Evolutionary conservation across 2,888 invertebrate species (phyloP).

Genomic region (Congeria kusceri): DNA sequence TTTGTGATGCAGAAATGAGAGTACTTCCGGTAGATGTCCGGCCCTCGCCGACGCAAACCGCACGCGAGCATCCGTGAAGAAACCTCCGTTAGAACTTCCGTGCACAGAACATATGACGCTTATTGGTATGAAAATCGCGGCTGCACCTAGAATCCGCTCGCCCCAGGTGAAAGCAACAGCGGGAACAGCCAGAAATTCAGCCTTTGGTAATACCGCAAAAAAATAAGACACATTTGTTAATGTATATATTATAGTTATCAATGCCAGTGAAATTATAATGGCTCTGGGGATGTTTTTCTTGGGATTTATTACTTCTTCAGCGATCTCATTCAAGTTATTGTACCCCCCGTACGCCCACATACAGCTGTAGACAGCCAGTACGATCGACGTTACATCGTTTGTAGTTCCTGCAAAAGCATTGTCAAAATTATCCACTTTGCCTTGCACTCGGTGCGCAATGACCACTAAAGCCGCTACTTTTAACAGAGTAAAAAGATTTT

Average conservation of each 20-base stretch:
- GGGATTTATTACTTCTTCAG: constrained; percentile 54
- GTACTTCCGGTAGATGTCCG: constrained; percentile 62
- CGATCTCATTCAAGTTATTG: constrained; percentile 67
- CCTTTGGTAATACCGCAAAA: constrained; percentile 40
- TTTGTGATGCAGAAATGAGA: constrained; percentile 54
- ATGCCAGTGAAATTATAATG: constrained; percentile 41
- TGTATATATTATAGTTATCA: constrained; percentile 49
- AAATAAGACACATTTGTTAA: constrained; percentile 56
- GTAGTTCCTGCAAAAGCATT: constrained; percentile 58
- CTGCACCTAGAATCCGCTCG: constrained; percentile 40
- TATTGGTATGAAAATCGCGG: constrained; percentile 54
- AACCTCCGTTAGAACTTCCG: constrained; percentile 49
- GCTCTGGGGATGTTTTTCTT: constrained; percentile 58
- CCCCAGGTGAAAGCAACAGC: constrained; percentile 61
- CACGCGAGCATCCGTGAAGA: constrained; percentile 45
- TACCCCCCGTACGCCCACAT: constrained; percentile 66
- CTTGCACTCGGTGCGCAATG: constrained; percentile 42
- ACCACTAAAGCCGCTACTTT: constrained; percentile 88
- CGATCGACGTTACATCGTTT: constrained; percentile 39
- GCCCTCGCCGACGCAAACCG: constrained; percentile 55
- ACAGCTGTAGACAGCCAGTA: constrained; percentile 58
- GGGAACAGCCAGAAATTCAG: constrained; percentile 42
- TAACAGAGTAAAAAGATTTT: constrained; percentile 96
- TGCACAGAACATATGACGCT: constrained; percentile 60
- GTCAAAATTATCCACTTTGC: constrained; percentile 45